Base-by-base conservation (phyloP, 1,140 invertebrate species). In the Portunus trituberculatus region DNA sequence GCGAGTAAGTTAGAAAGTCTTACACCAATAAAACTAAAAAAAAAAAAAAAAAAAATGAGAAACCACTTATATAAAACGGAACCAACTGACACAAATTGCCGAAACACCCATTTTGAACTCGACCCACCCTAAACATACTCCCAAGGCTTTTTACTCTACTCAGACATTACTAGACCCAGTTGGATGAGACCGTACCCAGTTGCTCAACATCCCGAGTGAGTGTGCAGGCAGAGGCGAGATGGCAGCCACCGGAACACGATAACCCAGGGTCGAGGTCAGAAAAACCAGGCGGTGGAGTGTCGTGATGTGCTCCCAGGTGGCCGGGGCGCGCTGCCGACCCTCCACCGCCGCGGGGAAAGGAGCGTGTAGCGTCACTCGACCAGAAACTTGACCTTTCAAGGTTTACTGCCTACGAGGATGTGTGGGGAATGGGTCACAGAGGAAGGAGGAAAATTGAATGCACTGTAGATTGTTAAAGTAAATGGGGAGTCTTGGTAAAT, bases 351-450 rank as follows among this genome's bases (percentile, higher is more conserved):
- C 67, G 8, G n/a, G 67, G 67, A n/a, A 8, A 76, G 52, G 67
- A 76, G 67, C 12, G n/a, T 7, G 67, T 76, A 76, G 67, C 67
- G 67, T 76, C 67, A 76, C 20, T 76, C 67, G 20, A 76, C 12
- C 67, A 76, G 67, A 76, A 76, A 76, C 20, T 76, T 76, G 67
- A 76, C 67, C 67, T 76, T 76, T 76, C 67, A 76, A 76, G 67
- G 67, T 76, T 76, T 76, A 25, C 67, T n/a, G 12, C 12, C 67
- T 2, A 76, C 10, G n/a, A 76, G 67, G 67, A 76, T n/a, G 67
- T 76, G 67, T 76, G 67, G 6, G n/a, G 67, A 76, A 7, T 76
- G 67, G n/a, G 67, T 8, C 67, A 25, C 10, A n/a, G 20, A n/a
- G n/a, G 16, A 76, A n/a, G 67, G n/a, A 25, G 67, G 25, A 76